phyloP scores from a whole-genome alignment of 2,797 vertebrate species.

The Neomorphus geoffroyi region DNA sequence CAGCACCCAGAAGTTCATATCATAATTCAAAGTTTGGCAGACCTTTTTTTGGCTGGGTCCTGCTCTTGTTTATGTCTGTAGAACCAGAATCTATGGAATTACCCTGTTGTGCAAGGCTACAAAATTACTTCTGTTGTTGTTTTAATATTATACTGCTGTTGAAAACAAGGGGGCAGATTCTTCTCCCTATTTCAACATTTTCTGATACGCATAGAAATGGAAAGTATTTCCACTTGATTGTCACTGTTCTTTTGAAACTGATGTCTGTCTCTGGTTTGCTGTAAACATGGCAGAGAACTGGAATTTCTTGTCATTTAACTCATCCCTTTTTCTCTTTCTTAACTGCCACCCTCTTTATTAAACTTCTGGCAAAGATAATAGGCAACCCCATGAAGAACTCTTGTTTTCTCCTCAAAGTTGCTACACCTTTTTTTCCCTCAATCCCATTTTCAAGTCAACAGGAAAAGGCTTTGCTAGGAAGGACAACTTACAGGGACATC shows the following conservation, averaged over 20 bases:
- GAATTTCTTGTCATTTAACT: background rate
- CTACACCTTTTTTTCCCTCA: background rate
- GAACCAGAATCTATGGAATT: background rate
- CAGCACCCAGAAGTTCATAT: conserved; percentile 2
- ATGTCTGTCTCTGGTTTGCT: background rate
- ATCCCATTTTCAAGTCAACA: background rate
- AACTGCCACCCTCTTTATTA: accelerated
- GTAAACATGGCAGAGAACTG: background rate
- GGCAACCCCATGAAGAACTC: background rate
- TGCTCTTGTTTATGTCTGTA: background rate
- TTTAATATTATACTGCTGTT: background rate
- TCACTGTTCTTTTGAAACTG: background rate
- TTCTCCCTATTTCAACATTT: background rate
- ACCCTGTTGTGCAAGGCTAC: background rate
- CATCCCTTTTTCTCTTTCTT: background rate
- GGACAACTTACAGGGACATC: conserved; percentile 88
- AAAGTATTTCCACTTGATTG: background rate
- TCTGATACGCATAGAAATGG: background rate
- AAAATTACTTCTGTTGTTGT: background rate
- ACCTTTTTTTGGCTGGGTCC: background rate
- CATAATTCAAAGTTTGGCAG: conserved; percentile 3
- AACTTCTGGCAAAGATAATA: background rate
- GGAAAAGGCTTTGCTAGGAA: background rate
- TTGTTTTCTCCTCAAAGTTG: background rate
- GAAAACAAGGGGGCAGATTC: background rate